Base-by-base conservation (phyloP, 2,888 invertebrate species). In the Dryadula phaetusa region DNA sequence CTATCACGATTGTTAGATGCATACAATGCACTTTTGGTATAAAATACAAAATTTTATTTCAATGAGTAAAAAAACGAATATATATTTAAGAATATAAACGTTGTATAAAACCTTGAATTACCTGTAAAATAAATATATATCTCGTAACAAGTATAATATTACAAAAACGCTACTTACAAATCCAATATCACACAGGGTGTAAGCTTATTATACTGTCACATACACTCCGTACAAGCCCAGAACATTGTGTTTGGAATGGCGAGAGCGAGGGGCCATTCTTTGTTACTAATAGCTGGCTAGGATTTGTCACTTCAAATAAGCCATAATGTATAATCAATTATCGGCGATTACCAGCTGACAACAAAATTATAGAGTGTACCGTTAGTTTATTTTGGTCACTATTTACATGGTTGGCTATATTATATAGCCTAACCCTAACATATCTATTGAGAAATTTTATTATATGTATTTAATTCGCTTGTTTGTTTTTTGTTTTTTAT, bases 161-260 rank as follows among this genome's bases (percentile, higher is more conserved):
- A 77, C 79, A 75, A 75, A 82, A 84, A 83, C 81, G 84, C 82
- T 79, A 79, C 72, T 81, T 78, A 84, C 86, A 85, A 83, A 83
- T 81, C 80, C 81, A 83, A 87, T 85, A 85, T 84, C 70, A 71
- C 54, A 56, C 79, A 81, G 90, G 91, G 92, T 84, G 90, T 88
- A 81, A 85, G 86, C 83, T 80, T 82, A 91, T 92, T 92, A 90
- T 87, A 77, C 89, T 90, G 92, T 92, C 92, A 90, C 75, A 79
- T 70, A 78, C 91, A 91, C 84, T 85, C 84, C 80, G 52, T 81
- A 80, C 80, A 79, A 82, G 83, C 82, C 76, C 77, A 70, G 75
- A 73, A 76, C 73, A 76, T 75, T 76, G 70, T 72, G 70, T 70
- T 71, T 63, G 49, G 61, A 28, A 22, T 63, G 53, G 10, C 40